Evolutionary conservation across 2,797 vertebrate species (phyloP).

Genomic region (Ceryle rudis): DNA sequence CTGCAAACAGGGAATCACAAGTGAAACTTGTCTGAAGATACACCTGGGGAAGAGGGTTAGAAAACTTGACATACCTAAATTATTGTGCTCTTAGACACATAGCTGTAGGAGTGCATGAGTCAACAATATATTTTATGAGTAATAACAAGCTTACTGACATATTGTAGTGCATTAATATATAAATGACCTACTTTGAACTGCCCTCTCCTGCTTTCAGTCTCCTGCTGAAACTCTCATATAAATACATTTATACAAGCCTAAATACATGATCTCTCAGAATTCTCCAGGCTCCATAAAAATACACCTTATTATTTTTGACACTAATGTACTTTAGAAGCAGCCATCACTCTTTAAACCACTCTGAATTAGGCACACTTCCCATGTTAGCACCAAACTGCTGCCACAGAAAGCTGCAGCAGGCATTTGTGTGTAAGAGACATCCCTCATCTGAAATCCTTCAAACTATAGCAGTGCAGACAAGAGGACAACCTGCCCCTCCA

Average conservation of each 20-base stretch:
- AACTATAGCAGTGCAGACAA: fast-evolving
- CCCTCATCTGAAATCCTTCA: not conserved
- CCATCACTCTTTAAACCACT: fast-evolving
- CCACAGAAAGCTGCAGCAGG: fast-evolving
- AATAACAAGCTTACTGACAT: slow-evolving; percentile 15
- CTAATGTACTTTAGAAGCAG: not conserved
- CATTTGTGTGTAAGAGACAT: fast-evolving
- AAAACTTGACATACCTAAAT: not conserved
- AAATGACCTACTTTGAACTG: slow-evolving; percentile 30
- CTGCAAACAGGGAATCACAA: not conserved
- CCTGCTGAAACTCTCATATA: not conserved
- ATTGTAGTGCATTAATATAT: not conserved
- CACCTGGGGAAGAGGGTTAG: not conserved
- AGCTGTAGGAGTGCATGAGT: slow-evolving; percentile 11
- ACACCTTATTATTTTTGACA: not conserved
- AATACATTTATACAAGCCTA: not conserved
- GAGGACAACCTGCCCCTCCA: not conserved
- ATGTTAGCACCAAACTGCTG: fast-evolving
- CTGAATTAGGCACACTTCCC: not conserved
- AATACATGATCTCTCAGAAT: not conserved
- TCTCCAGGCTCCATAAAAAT: not conserved
- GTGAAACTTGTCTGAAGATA: not conserved
- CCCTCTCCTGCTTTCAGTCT: not conserved
- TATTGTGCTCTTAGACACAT: not conserved
- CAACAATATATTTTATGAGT: slow-evolving; percentile 27